Evolutionary conservation across 23 tunicate genomes (phyloP).

Genomic region (Styela plicata): DNA sequence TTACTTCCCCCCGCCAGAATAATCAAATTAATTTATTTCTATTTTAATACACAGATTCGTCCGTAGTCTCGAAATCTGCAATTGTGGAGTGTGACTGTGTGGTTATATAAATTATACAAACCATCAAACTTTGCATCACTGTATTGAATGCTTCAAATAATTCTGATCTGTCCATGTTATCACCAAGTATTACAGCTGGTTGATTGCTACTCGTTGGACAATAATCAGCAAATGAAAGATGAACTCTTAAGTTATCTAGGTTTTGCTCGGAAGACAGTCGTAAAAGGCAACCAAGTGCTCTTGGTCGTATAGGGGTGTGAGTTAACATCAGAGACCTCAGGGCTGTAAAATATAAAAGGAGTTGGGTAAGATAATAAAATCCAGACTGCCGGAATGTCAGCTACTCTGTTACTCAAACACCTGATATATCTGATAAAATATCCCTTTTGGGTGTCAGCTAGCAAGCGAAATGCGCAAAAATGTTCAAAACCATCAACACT

Average conservation of each 20-base stretch:
- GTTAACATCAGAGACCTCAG: conserved; percentile 56
- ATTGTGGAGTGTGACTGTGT: neutral
- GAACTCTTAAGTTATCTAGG: neutral
- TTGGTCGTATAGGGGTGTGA: conserved; percentile 57
- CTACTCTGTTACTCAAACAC: too few species aligned
- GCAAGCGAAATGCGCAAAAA: too few species aligned
- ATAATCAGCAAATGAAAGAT: conserved; percentile 27
- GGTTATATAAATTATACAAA: neutral
- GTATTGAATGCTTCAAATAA: conserved; percentile 21
- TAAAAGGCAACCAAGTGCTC: conserved; percentile 42
- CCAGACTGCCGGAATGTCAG: too few species aligned
- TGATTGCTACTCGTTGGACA: conserved; percentile 9
- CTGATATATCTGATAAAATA: too few species aligned
- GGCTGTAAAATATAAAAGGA: conserved; percentile 28
- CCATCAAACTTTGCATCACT: conserved; percentile 23
- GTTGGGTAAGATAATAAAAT: too few species aligned
- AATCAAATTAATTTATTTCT: too few species aligned
- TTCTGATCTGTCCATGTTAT: conserved; percentile 9
- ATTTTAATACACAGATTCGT: too few species aligned
- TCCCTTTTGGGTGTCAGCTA: too few species aligned
- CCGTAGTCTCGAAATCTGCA: too few species aligned
- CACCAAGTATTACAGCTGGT: neutral
- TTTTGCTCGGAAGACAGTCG: conserved; percentile 14
- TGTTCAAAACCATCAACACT: too few species aligned
- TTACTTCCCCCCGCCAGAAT: too few species aligned